phyloP scores from a whole-genome alignment of 2,888 invertebrate genomes.

The Erynnis tages region DNA sequence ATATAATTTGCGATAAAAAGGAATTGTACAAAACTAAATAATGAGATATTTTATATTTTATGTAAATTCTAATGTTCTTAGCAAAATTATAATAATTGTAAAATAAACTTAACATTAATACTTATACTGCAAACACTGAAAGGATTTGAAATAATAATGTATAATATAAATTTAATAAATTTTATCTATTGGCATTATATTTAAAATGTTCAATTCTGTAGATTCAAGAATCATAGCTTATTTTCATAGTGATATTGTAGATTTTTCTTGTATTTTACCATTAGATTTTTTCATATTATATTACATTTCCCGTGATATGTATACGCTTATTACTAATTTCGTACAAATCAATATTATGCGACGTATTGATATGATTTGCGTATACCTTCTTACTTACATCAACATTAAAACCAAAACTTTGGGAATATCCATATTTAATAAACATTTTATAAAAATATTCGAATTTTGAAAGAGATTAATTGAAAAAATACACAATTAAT shows the following conservation, averaged over 20 bases:
- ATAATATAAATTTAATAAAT: slow-evolving; percentile 20
- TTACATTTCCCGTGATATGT: slow-evolving; percentile 16
- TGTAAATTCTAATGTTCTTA: slow-evolving; percentile 52
- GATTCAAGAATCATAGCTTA: slow-evolving; percentile 46
- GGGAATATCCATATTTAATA: too few species aligned
- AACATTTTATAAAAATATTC: neutral
- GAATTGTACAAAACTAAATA: slow-evolving; percentile 56
- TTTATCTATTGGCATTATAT: slow-evolving; percentile 18
- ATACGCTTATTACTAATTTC: slow-evolving; percentile 53
- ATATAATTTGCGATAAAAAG: slow-evolving; percentile 35
- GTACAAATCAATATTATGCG: slow-evolving; percentile 49
- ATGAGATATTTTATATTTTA: slow-evolving; percentile 38
- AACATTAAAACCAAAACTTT: too few species aligned
- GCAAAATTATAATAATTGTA: slow-evolving; percentile 34
- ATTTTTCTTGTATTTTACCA: slow-evolving; percentile 13
- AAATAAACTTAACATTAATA: slow-evolving; percentile 38
- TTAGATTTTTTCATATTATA: slow-evolving; percentile 3
- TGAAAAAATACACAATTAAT: neutral
- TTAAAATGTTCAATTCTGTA: slow-evolving; percentile 43
- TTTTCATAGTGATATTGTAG: slow-evolving; percentile 37
- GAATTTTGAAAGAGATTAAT: neutral
- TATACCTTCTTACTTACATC: too few species aligned
- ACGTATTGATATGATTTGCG: slow-evolving; percentile 14
- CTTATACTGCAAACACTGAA: slow-evolving; percentile 74
- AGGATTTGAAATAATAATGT: slow-evolving; percentile 66